phyloP scores from a whole-genome alignment of 1,140 invertebrate genomes.

The Drosophila asahinai region DNA sequence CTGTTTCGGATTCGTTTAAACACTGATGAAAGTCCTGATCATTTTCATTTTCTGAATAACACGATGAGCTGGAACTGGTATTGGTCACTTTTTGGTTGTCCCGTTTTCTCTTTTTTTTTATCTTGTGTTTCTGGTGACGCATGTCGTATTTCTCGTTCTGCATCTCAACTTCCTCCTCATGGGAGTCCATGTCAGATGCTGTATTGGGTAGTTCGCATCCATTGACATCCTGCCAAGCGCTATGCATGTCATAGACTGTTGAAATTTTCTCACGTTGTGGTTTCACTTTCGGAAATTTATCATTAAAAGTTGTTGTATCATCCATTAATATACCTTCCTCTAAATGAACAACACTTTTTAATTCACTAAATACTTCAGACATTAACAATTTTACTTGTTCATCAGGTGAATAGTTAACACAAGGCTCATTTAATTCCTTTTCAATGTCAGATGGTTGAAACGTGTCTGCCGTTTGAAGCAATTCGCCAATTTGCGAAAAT shows the following conservation, averaged over 20 bases:
- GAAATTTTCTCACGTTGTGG: conserved; percentile 45
- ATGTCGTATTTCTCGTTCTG: not conserved
- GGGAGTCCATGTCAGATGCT: conserved; percentile 26
- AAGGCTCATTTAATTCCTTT: not conserved
- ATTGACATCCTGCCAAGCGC: conserved; percentile 82
- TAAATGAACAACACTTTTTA: conserved; percentile 89
- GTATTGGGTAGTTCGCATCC: conserved; percentile 37
- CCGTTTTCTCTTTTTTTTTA: conserved; percentile 39
- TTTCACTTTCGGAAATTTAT: conserved; percentile 14
- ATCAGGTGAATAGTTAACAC: conserved; percentile 86
- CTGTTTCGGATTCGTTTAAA: not conserved
- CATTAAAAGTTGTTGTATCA: not conserved
- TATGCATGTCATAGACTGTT: conserved; percentile 80
- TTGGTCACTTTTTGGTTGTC: conserved; percentile 5
- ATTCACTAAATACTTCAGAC: conserved; percentile 90
- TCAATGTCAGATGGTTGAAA: not conserved
- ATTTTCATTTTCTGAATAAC: conserved; percentile 68
- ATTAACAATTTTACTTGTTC: conserved; percentile 91
- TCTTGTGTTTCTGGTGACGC: not conserved
- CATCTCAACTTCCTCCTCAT: conserved; percentile 12
- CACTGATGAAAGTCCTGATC: conserved; percentile 3
- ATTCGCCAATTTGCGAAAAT: conserved; percentile 75
- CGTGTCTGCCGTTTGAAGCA: conserved; percentile 25
- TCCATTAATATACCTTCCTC: conserved; percentile 23
- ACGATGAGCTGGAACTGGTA: conserved; percentile 62